These are phyloP conservation scores for Bujurquina vittata DNA, from an alignment of 2,113 vertebrate species.

Conservation along the genomic window DNA sequence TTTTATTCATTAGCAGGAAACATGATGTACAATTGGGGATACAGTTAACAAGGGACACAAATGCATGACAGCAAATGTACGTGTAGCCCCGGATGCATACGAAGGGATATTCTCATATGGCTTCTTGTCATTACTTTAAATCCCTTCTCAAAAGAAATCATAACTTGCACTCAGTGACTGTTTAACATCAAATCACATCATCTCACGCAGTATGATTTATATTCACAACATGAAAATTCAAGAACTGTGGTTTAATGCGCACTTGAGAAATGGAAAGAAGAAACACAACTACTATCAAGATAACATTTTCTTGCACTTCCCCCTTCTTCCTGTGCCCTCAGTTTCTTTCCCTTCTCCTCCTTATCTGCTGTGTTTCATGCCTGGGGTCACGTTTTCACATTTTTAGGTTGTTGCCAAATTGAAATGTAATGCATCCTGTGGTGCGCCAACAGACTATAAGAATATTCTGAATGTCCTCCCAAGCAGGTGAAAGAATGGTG, in stretches of 20 bases:
- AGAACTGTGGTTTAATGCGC: not conserved
- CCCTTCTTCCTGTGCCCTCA: not conserved
- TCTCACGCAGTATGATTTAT: not conserved
- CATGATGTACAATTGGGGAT: too few relatives aligned
- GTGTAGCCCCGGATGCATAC: too few relatives aligned
- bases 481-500: not conserved
- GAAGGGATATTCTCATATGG: too few relatives aligned
- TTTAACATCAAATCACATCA: too few relatives aligned
- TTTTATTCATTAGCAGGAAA: too few relatives aligned
- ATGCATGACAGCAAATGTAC: too few relatives aligned
- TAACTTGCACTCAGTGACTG: too few relatives aligned
- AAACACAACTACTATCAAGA: not conserved
- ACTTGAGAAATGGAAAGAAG: not conserved
- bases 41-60: too few relatives aligned
- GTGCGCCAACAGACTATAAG: constrained; percentile 2
- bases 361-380: constrained; percentile 3
- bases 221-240: not conserved
- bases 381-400: constrained; percentile 38
- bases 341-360: not conserved
- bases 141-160: too few relatives aligned
- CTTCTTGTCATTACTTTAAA: too few relatives aligned
- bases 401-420: constrained; percentile 26
- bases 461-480: not conserved
- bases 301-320: not conserved
- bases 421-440: constrained; percentile 30